These are phyloP conservation scores for Apoderus coryli DNA, from an alignment of 2,888 invertebrate genomes.

Conservation along the genomic window DNA sequence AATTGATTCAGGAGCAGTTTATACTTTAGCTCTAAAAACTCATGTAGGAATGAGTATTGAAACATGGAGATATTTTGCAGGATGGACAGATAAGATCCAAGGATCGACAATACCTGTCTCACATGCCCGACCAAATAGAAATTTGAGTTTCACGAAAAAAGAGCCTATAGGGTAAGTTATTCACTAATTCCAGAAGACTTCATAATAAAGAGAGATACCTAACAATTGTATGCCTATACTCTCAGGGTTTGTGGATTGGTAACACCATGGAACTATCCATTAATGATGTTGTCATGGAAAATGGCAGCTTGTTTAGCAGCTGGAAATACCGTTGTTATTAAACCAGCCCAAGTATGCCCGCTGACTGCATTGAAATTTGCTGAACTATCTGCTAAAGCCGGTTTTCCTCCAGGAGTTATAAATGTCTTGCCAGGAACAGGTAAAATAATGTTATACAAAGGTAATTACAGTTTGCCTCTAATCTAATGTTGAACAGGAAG, in stretches of 20 bases:
- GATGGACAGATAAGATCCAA: constrained; percentile 93
- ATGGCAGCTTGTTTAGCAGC: constrained; percentile 96
- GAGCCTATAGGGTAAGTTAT: constrained; percentile 72
- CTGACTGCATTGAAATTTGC: constrained; percentile 92
- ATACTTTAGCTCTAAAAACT: constrained; percentile 89
- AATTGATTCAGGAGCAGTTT: constrained; percentile 91
- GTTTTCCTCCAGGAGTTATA: constrained; percentile 88
- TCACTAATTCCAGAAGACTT: not conserved
- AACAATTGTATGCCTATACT: constrained; percentile 6
- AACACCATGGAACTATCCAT: constrained; percentile 95
- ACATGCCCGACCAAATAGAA: constrained; percentile 82
- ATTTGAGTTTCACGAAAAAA: constrained; percentile 73
- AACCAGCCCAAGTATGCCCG: constrained; percentile 86
- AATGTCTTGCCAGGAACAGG: constrained; percentile 81
- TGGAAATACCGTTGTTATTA: constrained; percentile 91
- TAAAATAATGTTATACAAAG: no score
- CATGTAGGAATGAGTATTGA: constrained; percentile 98
- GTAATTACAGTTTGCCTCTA: no score
- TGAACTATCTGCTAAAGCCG: constrained; percentile 77
- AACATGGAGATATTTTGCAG: constrained; percentile 92
- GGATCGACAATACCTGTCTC: constrained; percentile 84
- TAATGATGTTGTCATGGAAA: constrained; percentile 99
- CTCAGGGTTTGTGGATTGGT: constrained; percentile 76
- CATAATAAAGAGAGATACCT: not conserved
- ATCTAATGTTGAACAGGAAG: constrained; percentile 42